Evolutionary conservation across 2,797 vertebrate genomes (phyloP).

Genomic region (Myotis vivesi): DNA sequence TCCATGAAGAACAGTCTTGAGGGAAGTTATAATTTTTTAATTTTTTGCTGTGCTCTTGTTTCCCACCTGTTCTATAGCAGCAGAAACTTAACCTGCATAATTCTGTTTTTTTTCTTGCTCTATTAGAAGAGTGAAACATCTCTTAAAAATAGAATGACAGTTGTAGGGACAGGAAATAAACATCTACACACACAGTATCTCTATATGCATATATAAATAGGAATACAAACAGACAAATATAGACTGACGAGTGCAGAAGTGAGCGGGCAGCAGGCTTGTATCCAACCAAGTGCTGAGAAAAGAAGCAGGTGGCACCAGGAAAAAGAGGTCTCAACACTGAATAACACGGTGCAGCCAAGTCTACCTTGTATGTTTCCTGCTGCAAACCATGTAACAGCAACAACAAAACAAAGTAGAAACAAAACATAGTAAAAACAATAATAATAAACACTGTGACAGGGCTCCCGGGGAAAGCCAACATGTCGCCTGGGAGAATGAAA

Average conservation of each 20-base stretch:
- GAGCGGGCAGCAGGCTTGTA: background rate
- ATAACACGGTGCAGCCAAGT: no score
- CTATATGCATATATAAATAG: conserved; percentile 9
- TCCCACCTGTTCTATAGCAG: background rate
- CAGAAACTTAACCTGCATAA: background rate
- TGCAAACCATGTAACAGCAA: background rate
- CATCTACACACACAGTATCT: background rate
- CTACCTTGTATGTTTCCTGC: background rate
- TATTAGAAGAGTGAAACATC: conserved; percentile 24
- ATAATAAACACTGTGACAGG: background rate
- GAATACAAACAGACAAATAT: conserved; percentile 36
- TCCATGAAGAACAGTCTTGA: background rate
- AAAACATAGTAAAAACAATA: background rate
- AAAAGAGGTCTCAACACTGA: background rate
- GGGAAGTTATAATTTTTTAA: background rate
- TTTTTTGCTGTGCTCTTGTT: background rate
- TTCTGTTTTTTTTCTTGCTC: background rate
- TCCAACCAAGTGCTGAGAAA: background rate
- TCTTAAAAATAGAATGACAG: conserved; percentile 48
- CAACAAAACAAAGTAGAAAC: background rate
- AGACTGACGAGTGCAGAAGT: background rate
- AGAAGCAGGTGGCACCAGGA: background rate
- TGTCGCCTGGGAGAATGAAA: background rate
- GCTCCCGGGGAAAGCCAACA: background rate
- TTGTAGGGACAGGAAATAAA: conserved; percentile 30